phyloP scores from a whole-genome alignment of 2,797 vertebrate species.

The Cercopithecus diana region DNA sequence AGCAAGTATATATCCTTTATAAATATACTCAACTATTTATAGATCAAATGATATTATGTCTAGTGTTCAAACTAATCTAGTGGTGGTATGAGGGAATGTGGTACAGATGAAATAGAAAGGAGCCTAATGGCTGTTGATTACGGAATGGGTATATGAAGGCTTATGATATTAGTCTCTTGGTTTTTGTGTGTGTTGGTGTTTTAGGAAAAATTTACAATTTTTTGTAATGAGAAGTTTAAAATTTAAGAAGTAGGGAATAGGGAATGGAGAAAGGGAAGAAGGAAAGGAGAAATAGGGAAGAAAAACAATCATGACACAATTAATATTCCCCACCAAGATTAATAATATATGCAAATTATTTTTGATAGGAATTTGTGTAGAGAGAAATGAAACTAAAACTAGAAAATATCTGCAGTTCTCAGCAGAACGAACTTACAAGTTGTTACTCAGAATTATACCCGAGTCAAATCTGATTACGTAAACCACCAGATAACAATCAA shows the following conservation, averaged over 20 bases:
- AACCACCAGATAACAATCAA: background rate
- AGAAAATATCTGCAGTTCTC: background rate
- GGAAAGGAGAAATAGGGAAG: background rate
- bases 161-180: background rate
- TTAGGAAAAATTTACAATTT: background rate
- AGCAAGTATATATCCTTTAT: background rate
- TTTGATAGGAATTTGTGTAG: background rate
- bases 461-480: background rate
- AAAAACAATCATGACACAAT: too few relatives aligned
- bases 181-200: too few relatives aligned
- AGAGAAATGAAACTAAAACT: background rate
- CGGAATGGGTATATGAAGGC: too few relatives aligned
- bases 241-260: background rate
- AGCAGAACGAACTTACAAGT: background rate
- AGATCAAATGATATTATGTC: background rate
- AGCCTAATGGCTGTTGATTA: background rate
- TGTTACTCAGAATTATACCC: constrained; percentile 13
- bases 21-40: background rate
- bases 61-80: background rate
- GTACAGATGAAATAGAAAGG: background rate
- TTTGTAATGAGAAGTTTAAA: background rate
- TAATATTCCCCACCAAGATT: background rate
- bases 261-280: background rate
- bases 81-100: background rate
- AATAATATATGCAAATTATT: background rate